Evolutionary conservation across 2,113 vertebrate genomes (phyloP).

Genomic region (Phaethon lepturus): DNA sequence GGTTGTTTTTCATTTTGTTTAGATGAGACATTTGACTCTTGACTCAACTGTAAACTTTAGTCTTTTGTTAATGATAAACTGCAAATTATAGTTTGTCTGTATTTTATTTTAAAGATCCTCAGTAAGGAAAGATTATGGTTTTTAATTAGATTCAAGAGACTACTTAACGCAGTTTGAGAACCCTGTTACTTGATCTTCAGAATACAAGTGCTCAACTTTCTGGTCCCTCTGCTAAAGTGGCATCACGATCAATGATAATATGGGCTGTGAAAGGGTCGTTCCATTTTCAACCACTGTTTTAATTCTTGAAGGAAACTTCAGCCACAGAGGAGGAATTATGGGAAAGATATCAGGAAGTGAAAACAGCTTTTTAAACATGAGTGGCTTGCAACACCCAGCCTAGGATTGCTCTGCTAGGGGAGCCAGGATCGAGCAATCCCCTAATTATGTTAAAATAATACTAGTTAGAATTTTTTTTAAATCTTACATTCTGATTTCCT

Average conservation of each 20-base stretch:
- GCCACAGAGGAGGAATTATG: neutral
- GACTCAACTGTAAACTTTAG: neutral
- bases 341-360: neutral
- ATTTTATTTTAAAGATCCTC: conserved; percentile 10
- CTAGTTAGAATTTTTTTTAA: neutral
- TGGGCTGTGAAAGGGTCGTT: neutral
- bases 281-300: neutral
- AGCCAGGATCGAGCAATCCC: neutral
- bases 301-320: neutral
- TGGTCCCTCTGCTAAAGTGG: neutral
- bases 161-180: neutral
- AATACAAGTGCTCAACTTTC: neutral
- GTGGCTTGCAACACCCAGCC: neutral
- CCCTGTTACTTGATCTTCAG: neutral
- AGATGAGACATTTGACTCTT: neutral
- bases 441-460: neutral
- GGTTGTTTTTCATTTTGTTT: neutral
- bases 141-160: conserved; percentile 12
- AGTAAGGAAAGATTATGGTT: neutral
- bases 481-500: neutral
- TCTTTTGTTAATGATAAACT: neutral
- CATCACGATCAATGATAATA: neutral
- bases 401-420: neutral
- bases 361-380: neutral
- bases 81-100: neutral